Evolutionary conservation across 2,888 invertebrate species (phyloP), one percentile per base, ranked within the genome.

Genomic region (Synanthedon myopaeformis): DNA sequence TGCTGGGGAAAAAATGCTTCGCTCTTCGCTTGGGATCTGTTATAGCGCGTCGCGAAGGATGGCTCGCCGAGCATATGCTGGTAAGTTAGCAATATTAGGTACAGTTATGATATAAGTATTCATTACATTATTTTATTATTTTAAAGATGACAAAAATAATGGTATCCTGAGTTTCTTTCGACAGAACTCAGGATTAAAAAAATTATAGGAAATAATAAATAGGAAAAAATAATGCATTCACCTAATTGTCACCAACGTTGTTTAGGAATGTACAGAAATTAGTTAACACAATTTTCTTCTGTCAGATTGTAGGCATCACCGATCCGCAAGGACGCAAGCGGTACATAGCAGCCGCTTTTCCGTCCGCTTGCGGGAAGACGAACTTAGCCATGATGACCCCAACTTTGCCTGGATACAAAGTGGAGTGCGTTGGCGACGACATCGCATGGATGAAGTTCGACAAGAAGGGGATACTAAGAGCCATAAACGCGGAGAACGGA

Each of bases 31-130:
- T 99, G 58, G 99, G 99, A 0, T 97, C 97, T 1, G 97, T 96
- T 23, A 93, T 99, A 64, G 99, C 98, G 6, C 91, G 92, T 59
- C 90, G 93, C n/a, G 98, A 99, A 76, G 98, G 98, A 23, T 99
- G 99, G 99, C 89, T 99, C 35, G 99, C 99, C 3, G 99, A 99
- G 74, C 99, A 99, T 73, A 99, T 99, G 99, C 89, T 99, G 89
- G 95, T 95, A 70, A 82, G 88, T 85, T 49, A 17, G 5, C 11
- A 23, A 53, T 17, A 28, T 28, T 28, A 0, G 23, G 4, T 23
- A 1, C 8, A 28, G 8, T 8, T 28, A 6, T 28, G n/a, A n/a
- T n/a, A n/a, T 6, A 28, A 2, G 6, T 6, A 6, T 28, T 28
- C 28, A 8, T 28, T 8, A 28, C 17, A 17, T 17, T 17, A 17